Base-by-base conservation (phyloP, 2,888 invertebrate species). In the Steinernema hermaphroditum region DNA sequence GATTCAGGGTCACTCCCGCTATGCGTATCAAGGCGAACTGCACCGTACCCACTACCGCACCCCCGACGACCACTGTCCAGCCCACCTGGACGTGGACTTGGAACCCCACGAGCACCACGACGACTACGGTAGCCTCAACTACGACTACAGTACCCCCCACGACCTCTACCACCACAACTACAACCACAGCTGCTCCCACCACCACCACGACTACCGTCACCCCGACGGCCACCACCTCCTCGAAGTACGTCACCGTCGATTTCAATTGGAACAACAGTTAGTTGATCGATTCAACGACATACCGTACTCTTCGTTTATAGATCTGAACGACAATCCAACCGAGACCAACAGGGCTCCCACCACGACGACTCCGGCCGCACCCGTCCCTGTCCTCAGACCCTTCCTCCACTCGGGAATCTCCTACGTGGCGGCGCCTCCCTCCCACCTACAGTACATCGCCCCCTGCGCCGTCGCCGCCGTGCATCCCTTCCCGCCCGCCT, bases 1-100 rank as follows among this genome's bases (percentile, higher is more conserved):
- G 24, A 50, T 76, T 29, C 43, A 79, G 79, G n/a, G 74, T 79
- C 16, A 78, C 78, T 0, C 72, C 77, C 32, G 76, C 72, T 16
- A 79, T 79, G 78, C 75, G 74, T n/a, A n/a, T 1, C 16, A 8
- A 14, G 0, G 34, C 49, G n/a, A 68, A 49, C 54, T 72, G 72
- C 46, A 43, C 68, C 24, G 43, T 6, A 24, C n/a, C 50, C 9
- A 71, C 19, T n/a, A 41, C 70, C 69, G 22, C 19, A 70, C 37
- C 32, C n/a, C 37, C 43, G 34, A 29, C 72, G 68, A 72, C 69
- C 22, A 73, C 72, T 4, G 9, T 22, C n/a, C 32, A 54, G 14
- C 50, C 49, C 29, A 54, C 57, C n/a, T 72, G 46, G 41, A 54
- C 72, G 9, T 62, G 62, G 62, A 62, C 62, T 2, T 62, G 62